Base-by-base conservation (phyloP, 2,113 vertebrate species). In the Penelope pileata region DNA sequence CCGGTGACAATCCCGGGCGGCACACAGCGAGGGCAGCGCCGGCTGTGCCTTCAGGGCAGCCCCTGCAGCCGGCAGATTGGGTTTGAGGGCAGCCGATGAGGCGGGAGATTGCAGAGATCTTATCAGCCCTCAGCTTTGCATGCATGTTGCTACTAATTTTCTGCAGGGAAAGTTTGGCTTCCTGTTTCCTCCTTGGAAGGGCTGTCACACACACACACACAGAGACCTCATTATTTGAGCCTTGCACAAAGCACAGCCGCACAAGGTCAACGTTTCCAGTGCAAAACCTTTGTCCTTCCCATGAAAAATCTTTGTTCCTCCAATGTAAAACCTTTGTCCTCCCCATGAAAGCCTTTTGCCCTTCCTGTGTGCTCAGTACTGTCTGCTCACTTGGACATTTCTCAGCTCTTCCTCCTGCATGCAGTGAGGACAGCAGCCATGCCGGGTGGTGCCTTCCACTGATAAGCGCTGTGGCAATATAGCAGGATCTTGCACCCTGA, bases 101-200 rank as follows among this genome's bases (percentile, higher is more conserved):
- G 63, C 42, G 4, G 10, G 29, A 73, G 75, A 85, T 91, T 77
- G 38, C 23, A 36, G 80, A 86, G 96, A 94, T 88, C n/a, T 38
- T 93, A 83, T 88, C 94, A 42, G 70, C 26, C 18, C 34, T 23
- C 7, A 27, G 21, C 4, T 73, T 27, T 4, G 59, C 10, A 22
- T 58, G 70, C n/a, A 40, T 34, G 91, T 63, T 69, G 22, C 53
- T 66, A 53, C 70, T 90, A 85, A 92, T 94, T 91, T 93, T 95
- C 92, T 88, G 88, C 85, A 15, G 67, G 83, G 8, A 50, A 69
- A 86, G 78, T 72, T 32, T 59, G 75, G 84, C 40, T 19, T 48
- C 48, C 30, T 53, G 1, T 73, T 85, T 90, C 91, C 45, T 76
- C 58, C 42, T 85, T 51, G 50, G 70, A 36, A 60, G 40, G 42